These are phyloP conservation scores for Emydoidea blandingii DNA, from an alignment of 2,797 vertebrate genomes.

Conservation along the genomic window DNA sequence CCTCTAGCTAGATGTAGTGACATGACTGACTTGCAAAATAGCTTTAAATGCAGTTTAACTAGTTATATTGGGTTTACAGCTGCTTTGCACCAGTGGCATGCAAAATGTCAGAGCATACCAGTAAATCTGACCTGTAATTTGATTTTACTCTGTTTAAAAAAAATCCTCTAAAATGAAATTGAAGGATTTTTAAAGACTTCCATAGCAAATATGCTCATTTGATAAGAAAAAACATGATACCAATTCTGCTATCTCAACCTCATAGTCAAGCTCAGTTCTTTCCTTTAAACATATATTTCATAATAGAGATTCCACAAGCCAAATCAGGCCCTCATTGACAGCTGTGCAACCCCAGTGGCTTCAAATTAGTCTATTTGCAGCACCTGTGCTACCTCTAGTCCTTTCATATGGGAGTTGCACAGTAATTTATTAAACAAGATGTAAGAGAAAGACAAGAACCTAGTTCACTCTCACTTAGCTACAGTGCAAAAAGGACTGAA, in stretches of 20 bases:
- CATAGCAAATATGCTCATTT: neutral
- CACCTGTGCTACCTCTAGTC: neutral
- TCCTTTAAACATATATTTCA: neutral
- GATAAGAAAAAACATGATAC: neutral
- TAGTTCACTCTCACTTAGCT: neutral
- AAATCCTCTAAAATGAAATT: too few species aligned
- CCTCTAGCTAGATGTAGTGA: neutral
- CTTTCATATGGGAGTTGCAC: neutral
- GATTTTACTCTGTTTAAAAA: too few species aligned
- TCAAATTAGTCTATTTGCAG: neutral
- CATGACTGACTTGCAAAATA: too few species aligned
- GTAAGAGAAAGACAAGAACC: neutral
- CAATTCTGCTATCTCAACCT: neutral
- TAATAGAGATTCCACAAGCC: neutral
- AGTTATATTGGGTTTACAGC: too few species aligned
- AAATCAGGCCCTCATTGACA: neutral
- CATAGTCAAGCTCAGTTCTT: neutral
- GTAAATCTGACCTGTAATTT: too few species aligned
- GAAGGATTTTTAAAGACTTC: neutral
- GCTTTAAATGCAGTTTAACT: too few species aligned
- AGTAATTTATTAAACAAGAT: neutral
- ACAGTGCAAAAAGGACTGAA: neutral
- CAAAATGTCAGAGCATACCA: too few species aligned
- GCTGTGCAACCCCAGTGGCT: neutral
- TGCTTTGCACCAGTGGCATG: too few species aligned